These are phyloP conservation scores for Clarias batrachus DNA, from an alignment of 2,113 vertebrate species.

Conservation along the genomic window DNA sequence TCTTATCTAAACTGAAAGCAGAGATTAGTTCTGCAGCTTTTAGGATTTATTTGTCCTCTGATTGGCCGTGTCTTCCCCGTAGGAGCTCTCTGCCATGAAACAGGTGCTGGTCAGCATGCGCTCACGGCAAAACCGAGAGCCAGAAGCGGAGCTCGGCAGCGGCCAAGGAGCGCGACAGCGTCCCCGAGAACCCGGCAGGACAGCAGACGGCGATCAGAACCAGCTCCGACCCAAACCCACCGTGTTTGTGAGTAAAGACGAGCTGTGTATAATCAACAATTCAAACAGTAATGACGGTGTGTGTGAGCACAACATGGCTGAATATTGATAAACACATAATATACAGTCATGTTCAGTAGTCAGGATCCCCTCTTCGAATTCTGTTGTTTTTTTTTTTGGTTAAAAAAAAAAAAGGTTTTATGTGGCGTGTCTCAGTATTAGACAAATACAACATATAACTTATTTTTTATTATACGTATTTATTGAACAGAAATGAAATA, in stretches of 20 bases:
- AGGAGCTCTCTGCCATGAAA: constrained; percentile 94
- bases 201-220: constrained; percentile 67
- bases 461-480: too few species aligned
- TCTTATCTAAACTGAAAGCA: neutral
- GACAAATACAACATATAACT: too few species aligned
- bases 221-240: constrained; percentile 83
- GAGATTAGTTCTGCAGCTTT: neutral
- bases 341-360: too few species aligned
- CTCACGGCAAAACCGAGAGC: constrained; percentile 63
- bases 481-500: too few species aligned
- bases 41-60: neutral
- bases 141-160: constrained; percentile 49
- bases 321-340: too few species aligned
- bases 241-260: constrained; percentile 84
- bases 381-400: too few species aligned
- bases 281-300: neutral
- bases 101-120: constrained; percentile 83
- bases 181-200: constrained; percentile 54
- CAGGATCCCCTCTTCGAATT: too few species aligned
- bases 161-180: constrained; percentile 24
- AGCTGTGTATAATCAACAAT: neutral
- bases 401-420: too few species aligned
- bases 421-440: too few species aligned
- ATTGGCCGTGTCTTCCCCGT: neutral
- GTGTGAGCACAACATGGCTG: too few species aligned